Base-by-base conservation (phyloP, 2,797 vertebrate genomes). In the Vireo griseus region DNA sequence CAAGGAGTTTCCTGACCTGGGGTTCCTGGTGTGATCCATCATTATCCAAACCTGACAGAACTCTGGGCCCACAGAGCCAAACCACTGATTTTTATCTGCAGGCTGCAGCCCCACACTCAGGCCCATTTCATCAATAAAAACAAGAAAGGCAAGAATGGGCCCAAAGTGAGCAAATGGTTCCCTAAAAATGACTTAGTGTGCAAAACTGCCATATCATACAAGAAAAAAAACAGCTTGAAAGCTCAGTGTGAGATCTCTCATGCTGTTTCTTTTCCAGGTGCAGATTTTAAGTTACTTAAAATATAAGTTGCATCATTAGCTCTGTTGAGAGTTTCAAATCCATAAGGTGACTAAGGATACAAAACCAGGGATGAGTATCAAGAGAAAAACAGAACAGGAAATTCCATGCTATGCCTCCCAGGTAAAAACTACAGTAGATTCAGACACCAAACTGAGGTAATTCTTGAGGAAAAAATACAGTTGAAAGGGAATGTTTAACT, bases 401-500 rank as follows among this genome's bases (percentile, higher is more conserved):
- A 82, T 87, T 87, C 51, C 88, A 69, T 66, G 58, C 95, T 90
- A 80, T n/a, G 52, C 72, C 61, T 94, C 52, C 50, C 85, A 96
- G 85, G 84, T 95, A 91, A 89, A 89, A 92, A 85, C 68, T 79
- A 94, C 89, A 92, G 88, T 92, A 95, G 94, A 84, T 75, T 90
- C 47, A 80, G 67, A 93, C 61, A 87, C 47, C 89, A 92, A 96
- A 85, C 79, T 90, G 92, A 96, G 94, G 94, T 94, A 96, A 87
- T 94, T 90, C 71, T 71, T 88, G 68, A 92, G 87, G 87, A 72
- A 93, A 73, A 77, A 91, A 62, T 22, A 86, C 31, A 87, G 72
- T 55, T 88, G 94, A 95, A 93, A 96, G 77, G 90, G 80, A 94
- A 96, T 77, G 92, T 75, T 94, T 86, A 91, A 88, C 79, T 88